Evolutionary conservation across 2,113 vertebrate species (phyloP).

Genomic region (Dipodomys merriami): DNA sequence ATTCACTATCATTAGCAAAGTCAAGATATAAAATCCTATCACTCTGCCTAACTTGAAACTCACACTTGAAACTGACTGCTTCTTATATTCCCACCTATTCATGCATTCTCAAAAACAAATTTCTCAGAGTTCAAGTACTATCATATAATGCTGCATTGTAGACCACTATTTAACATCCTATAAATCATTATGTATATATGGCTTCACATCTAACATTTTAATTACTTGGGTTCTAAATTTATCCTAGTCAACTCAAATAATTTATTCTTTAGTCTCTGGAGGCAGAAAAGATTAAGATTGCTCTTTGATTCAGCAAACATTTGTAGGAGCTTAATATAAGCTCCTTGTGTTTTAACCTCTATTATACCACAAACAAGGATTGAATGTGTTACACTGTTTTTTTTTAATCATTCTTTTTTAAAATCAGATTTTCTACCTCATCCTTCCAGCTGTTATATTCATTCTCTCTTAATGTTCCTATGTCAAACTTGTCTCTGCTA

Average conservation of each 20-base stretch:
- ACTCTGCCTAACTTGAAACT: background rate
- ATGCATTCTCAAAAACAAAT: slow-evolving; percentile 23
- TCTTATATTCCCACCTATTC: background rate
- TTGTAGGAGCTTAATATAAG: slow-evolving; percentile 64
- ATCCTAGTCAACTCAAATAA: slow-evolving; percentile 18
- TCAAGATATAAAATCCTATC: background rate
- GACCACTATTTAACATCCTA: background rate
- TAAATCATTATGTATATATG: slow-evolving; percentile 9
- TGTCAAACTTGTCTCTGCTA: background rate
- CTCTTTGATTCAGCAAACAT: slow-evolving; percentile 44
- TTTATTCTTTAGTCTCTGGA: slow-evolving; percentile 40
- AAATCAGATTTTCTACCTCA: slow-evolving; percentile 1
- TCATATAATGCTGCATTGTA: background rate
- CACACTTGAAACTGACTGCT: background rate
- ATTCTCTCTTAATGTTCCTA: background rate
- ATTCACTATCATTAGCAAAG: background rate
- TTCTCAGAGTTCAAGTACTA: background rate
- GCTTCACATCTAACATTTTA: slow-evolving; percentile 1
- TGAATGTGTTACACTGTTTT: background rate
- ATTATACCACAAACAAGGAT: slow-evolving; percentile 21
- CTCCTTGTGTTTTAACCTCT: slow-evolving; percentile 52
- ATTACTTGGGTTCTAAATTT: slow-evolving; percentile 59
- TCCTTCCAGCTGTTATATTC: background rate
- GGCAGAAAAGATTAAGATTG: slow-evolving; percentile 58
- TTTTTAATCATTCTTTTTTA: slow-evolving; percentile 35